Base-by-base conservation (phyloP, 2,113 vertebrate genomes). In the Pelvicachromis taeniatus region DNA sequence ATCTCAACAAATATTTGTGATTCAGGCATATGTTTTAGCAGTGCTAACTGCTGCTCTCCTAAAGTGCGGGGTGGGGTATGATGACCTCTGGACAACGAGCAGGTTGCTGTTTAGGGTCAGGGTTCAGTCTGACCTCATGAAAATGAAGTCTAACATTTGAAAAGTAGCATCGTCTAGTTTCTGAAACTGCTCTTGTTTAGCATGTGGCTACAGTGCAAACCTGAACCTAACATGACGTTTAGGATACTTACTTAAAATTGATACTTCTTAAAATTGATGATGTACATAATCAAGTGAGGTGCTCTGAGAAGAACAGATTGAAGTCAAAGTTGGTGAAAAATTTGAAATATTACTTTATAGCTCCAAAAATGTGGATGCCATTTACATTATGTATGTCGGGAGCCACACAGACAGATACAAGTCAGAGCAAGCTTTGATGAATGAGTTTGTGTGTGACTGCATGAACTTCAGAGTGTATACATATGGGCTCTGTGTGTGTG, bases 391-490 rank as follows among this genome's bases (percentile, higher is more conserved):
- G 10, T 31, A 75, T 52, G 48, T 31, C 50, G 70, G 70, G 70
- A 75, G 26, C 45, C 42, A 16, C 54, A 59, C 80, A 81, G 9
- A 77, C 58, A 65, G 70, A 81, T 6, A 58, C 50, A 75, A 85
- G 77, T 58, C 81, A 77, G 73, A 70, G 55, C 65, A 5, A 54
- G 50, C 82, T 42, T 48, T 89, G 89, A 91, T 92, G 38, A 82
- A 92, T 88, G 89, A 81, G 68, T 40, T 31, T 63, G 59, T 38
- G 78, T 80, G 65, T 83, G 79, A 81, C 61, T 59, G 65, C 55
- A 17, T 84, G 48, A 85, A 80, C 61, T 45, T 78, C 16, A 31
- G 54, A 56, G 80, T 65, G 48, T 58, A 21, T 52, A 33, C 78
- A 80, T 19, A 23, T 68, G 68, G 52, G 4, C 73, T 81, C 42